These are phyloP conservation scores for Lagria hirta DNA, from an alignment of 2,888 invertebrate genomes.

Conservation along the genomic window DNA sequence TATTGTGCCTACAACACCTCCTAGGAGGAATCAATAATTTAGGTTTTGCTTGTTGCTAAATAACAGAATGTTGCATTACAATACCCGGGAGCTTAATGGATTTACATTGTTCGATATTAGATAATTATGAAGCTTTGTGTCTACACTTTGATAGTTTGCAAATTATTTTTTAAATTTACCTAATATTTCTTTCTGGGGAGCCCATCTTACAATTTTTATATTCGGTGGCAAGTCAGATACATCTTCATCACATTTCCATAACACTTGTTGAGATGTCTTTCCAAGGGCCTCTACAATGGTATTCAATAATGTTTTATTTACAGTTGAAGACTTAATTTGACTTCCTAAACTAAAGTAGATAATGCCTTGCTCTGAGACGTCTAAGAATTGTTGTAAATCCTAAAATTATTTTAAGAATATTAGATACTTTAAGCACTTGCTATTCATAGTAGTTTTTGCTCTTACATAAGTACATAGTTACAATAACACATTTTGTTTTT, in stretches of 20 bases:
- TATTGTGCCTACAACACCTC: too few species aligned
- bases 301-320: slow-evolving; percentile 30
- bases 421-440: too few species aligned
- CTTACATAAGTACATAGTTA: too few species aligned
- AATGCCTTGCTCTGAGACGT: slow-evolving; percentile 36
- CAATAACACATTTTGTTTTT: slow-evolving; percentile 4
- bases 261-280: slow-evolving; percentile 60
- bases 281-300: slow-evolving; percentile 56
- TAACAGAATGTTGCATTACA: too few species aligned
- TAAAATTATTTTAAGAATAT: slow-evolving; percentile 4
- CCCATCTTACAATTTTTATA: slow-evolving; percentile 62
- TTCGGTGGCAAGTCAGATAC: slow-evolving; percentile 59
- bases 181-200: slow-evolving; percentile 59
- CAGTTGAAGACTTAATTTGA: slow-evolving; percentile 32
- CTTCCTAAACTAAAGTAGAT: slow-evolving; percentile 42
- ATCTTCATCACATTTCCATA: slow-evolving; percentile 65
- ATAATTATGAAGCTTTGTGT: neutral
- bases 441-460: too few species aligned
- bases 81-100: neutral
- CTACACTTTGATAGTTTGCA: neutral
- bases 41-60: too few species aligned
- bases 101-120: neutral
- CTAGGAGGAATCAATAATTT: too few species aligned
- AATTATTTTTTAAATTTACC: slow-evolving; percentile 25
- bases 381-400: slow-evolving; percentile 33